Evolutionary conservation across 2,888 invertebrate genomes (phyloP), one percentile per base, ranked within the genome.

Genomic region (Xestia xanthographa): DNA sequence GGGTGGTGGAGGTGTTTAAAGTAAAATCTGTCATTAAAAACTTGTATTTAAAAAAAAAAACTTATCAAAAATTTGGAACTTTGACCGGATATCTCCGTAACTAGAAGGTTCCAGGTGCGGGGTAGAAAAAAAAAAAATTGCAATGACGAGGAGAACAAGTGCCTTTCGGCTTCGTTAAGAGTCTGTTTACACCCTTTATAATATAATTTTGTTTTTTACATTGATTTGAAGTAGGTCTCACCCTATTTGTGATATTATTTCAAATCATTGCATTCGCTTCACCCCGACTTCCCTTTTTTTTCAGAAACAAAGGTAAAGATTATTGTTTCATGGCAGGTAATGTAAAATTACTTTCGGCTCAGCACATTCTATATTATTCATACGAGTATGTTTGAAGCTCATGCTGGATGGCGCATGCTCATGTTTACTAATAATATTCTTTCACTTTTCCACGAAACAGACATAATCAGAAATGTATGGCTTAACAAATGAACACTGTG

Each of bases 321-420:
- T n/a, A 34, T 60, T 45, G 20, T 72, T 53, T 53, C 45, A n/a
- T 38, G 20, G n/a, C n/a, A 17, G 26, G n/a, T 58, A 20, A 77
- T 58, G 29, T 43, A 62, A n/a, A n/a, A 71, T 83, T 77, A 70
- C 50, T 34, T 58, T 63, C 45, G 67, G 50, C 58, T 77, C 26
- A 43, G 22, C 26, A 17, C 20, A 12, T 29, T 26, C n/a, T n/a
- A 22, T 26, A 41, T 9, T 11, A 38, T 8, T n/a, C n/a, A 60
- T 60, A 58, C 58, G 29, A 58, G 17, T 2, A 8, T 29, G 26
- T 29, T 56, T 48, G 56, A 56, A 26, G 14, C 56, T 56, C 2
- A 29, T 29, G 26, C 17, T 58, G 29, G 58, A 29, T 1, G 8
- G n/a, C n/a, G n/a, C n/a, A n/a, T n/a, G n/a, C n/a, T n/a, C 9